Base-by-base conservation (phyloP, 2,797 vertebrate genomes). In the Phalloptychus januarius region DNA sequence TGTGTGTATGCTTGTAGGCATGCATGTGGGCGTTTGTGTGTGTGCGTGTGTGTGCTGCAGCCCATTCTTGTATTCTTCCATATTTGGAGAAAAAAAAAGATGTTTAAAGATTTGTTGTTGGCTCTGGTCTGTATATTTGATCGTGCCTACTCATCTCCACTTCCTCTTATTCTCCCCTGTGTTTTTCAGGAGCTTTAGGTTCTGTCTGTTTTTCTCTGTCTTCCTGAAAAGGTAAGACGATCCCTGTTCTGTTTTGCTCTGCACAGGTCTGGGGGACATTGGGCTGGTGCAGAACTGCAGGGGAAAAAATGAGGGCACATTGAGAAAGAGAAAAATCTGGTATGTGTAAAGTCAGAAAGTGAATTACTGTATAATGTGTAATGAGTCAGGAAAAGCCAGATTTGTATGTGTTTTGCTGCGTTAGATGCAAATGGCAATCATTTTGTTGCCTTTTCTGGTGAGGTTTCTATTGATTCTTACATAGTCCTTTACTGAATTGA, bases 221-320 rank as follows among this genome's bases (percentile, higher is more conserved):
- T 93, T 92, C 92, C 93, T 94, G 90, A 89, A 90, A 94, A 93
- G 88, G 95, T 95, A 95, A 96, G 90, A 91, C 46, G 90, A 96
- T 93, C 93, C 85, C 77, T 85, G 88, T 89, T 83, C 86, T 78
- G 72, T 85, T 79, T 90, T 85, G 80, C 81, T 86, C 74, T 61
- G 84, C 91, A 94, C 91, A 94, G 94, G 92, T 86, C 88, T 79
- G 69, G 75, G 87, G 76, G 80, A 88, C 65, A 77, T 91, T 83
- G 78, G 87, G 79, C 85, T 86, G 83, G 75, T 56, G 52, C 78
- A 72, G 82, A 79, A 84, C 42, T 72, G 6, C 18, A 52, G 23
- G 25, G 25, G 74, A 82, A 50, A 54, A 65, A 20, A 42, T 15
- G 44, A 65, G 75, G 82, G 84, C 56, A 82, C 58, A 74, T 20